Percentiles rank a stretch among this genome's conserved stretches.
Conservation (phyloP, 2,888 invertebrate genomes). For the Gryllus longicercus region DNA sequence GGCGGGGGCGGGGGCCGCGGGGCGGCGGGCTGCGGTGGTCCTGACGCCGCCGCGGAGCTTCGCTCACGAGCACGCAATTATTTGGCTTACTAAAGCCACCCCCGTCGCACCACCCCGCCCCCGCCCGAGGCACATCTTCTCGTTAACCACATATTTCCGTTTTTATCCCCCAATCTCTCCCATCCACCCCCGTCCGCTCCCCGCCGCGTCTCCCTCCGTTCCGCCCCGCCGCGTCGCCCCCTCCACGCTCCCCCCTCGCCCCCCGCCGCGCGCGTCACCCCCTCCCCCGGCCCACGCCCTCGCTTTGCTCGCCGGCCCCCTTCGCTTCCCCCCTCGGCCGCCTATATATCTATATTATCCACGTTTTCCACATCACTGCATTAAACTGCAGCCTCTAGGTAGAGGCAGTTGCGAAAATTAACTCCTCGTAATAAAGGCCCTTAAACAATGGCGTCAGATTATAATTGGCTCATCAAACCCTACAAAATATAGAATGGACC, state of each 20-base stretch:
- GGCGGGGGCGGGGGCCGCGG: background rate
- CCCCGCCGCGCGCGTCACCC: conserved; percentile 24
- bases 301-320: background rate
- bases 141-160: conserved; percentile 10
- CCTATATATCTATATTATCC: conserved; percentile 26
- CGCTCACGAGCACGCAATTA: conserved; percentile 17
- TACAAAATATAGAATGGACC: conserved; percentile 31
- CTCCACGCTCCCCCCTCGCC: conserved; percentile 25
- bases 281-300: background rate
- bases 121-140: background rate
- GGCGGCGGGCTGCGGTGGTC: background rate
- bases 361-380: conserved; percentile 29
- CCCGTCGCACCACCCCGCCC: background rate
- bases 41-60: background rate
- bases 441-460: conserved; percentile 33
- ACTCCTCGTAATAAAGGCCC: conserved; percentile 32
- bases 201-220: conserved; percentile 25
- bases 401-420: conserved; percentile 29
- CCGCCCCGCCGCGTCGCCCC: conserved; percentile 21
- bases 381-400: conserved; percentile 18
- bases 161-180: conserved; percentile 17
- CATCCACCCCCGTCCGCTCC: background rate
- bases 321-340: background rate
- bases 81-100: background rate
- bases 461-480: conserved; percentile 36